Evolutionary conservation across 2,888 invertebrate species (phyloP).

Genomic region (Priocnemis perturbator): DNA sequence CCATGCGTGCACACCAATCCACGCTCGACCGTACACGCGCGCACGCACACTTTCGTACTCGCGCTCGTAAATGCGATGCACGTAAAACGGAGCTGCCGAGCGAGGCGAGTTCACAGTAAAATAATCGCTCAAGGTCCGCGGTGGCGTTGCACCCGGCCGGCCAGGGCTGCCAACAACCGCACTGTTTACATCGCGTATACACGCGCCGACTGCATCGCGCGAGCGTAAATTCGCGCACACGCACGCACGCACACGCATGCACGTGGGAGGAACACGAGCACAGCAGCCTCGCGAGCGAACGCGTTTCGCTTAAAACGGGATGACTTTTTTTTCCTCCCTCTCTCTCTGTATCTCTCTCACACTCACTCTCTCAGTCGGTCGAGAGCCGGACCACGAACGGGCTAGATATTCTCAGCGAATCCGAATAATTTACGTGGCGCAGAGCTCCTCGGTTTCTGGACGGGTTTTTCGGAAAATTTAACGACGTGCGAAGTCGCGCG

Average conservation of each 20-base stretch:
- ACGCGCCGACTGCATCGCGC: slow-evolving; percentile 28
- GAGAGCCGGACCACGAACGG: too few species aligned
- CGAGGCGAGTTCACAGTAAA: slow-evolving; percentile 67
- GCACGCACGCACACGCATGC: slow-evolving; percentile 11
- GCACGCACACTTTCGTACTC: not conserved
- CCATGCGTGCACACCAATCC: not conserved
- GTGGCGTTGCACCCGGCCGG: slow-evolving; percentile 73
- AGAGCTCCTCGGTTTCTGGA: too few species aligned
- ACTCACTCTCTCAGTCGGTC: too few species aligned
- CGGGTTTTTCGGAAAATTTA: too few species aligned
- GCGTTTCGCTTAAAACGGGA: not conserved
- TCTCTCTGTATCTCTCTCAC: too few species aligned
- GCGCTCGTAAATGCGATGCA: slow-evolving; percentile 37
- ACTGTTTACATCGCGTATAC: slow-evolving; percentile 68
- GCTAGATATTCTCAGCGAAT: not conserved
- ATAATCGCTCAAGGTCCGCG: slow-evolving; percentile 74
- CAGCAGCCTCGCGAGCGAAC: not conserved
- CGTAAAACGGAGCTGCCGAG: slow-evolving; percentile 40
- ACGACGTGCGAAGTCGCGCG: too few species aligned
- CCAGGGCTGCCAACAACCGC: slow-evolving; percentile 70
- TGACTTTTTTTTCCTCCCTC: not conserved
- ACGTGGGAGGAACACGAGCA: slow-evolving; percentile 27
- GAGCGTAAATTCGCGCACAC: not conserved
- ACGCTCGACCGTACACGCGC: slow-evolving; percentile 6
- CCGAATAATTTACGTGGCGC: not conserved